A percentile compares a stretch with the other conserved stretches of the same genome.
Evolutionary conservation across 2,113 vertebrate genomes (phyloP).

Genomic region (Rafetus swinhoei): DNA sequence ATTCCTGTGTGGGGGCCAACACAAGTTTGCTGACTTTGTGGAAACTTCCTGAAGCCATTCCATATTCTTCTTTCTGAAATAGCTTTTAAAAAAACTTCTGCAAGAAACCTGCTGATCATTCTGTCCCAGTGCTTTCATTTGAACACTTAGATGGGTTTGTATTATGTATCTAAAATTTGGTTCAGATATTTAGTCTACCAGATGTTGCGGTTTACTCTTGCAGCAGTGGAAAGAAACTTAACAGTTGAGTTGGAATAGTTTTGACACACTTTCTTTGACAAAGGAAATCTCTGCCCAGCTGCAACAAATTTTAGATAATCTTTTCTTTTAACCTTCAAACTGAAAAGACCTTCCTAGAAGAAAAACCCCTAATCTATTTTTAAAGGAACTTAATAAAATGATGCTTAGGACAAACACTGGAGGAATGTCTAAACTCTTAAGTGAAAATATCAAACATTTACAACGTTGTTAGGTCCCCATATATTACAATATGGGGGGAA

Average conservation of each 20-base stretch:
- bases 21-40: not conserved
- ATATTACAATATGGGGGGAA: conserved; percentile 45
- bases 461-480: not conserved
- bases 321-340: too few relatives aligned
- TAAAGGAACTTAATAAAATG: conserved; percentile 68
- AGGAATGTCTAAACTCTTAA: conserved; percentile 72
- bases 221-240: conserved; percentile 16
- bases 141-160: conserved; percentile 10
- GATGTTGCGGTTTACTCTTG: conserved; percentile 16
- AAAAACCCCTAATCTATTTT: not conserved
- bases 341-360: too few relatives aligned
- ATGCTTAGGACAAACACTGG: conserved; percentile 67
- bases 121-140: not conserved
- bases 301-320: conserved; percentile 64
- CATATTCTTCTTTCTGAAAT: not conserved
- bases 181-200: conserved; percentile 44
- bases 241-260: conserved; percentile 66
- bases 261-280: conserved; percentile 49
- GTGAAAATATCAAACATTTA: conserved; percentile 57
- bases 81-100: not conserved
- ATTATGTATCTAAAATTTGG: conserved; percentile 38
- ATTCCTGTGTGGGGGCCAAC: not conserved
- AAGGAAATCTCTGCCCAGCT: conserved; percentile 63
- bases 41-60: not conserved
- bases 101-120: not conserved